Evolutionary conservation across 2,113 vertebrate genomes (phyloP).

Genomic region (Patagioenas fasciata): DNA sequence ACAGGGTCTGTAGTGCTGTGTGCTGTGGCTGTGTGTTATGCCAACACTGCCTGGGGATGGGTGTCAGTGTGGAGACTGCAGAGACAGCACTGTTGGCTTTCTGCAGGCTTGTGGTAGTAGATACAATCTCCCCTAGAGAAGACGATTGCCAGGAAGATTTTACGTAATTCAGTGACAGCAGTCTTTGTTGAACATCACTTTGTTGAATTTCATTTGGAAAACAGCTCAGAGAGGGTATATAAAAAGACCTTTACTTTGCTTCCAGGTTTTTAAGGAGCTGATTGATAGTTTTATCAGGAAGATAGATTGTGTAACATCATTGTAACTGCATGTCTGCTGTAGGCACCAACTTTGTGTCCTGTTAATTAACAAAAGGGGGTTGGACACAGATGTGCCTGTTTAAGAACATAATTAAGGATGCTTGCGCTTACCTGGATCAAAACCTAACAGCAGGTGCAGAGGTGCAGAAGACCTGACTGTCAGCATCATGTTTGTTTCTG

Average conservation of each 20-base stretch:
- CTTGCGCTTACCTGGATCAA: not conserved
- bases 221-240: not conserved
- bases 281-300: not conserved
- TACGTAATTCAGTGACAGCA: not conserved
- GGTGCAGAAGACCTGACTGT: not conserved
- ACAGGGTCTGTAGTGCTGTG: fast-evolving
- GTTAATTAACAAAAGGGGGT: not conserved
- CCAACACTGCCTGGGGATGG: fast-evolving
- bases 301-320: fast-evolving
- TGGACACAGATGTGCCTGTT: not conserved
- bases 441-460: not conserved
- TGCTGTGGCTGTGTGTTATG: fast-evolving
- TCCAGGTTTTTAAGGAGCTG: not conserved
- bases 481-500: not conserved
- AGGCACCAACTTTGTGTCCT: not conserved
- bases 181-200: not conserved
- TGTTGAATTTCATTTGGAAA: not conserved
- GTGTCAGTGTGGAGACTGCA: fast-evolving
- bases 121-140: not conserved
- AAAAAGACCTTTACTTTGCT: not conserved
- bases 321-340: not conserved
- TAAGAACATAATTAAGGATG: not conserved
- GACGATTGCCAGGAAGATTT: not conserved
- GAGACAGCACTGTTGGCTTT: not conserved
- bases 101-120: not conserved